phyloP scores from a whole-genome alignment of 2,113 vertebrate genomes.

The Labeo catla region DNA sequence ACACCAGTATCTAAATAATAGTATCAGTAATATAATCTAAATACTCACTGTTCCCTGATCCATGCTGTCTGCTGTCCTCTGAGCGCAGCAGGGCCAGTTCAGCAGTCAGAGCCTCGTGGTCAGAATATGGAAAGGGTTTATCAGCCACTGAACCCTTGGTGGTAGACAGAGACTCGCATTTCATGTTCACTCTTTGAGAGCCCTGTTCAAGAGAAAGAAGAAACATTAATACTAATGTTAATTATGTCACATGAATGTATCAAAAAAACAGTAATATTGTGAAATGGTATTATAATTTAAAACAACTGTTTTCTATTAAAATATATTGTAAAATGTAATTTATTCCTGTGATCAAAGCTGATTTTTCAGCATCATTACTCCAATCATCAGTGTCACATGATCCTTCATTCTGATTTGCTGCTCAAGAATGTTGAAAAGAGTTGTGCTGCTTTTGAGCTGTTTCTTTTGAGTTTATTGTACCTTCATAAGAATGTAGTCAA shows the following conservation, averaged over 20 bases:
- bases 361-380: no score
- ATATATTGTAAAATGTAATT: no score
- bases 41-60: conserved; percentile 46
- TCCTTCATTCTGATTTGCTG: no score
- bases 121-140: conserved; percentile 74
- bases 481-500: conserved; percentile 84
- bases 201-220: conserved; percentile 64
- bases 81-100: conserved; percentile 66
- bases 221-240: neutral
- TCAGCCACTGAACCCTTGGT: conserved; percentile 72
- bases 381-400: no score
- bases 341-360: no score
- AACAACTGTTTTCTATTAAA: no score
- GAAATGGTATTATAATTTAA: no score
- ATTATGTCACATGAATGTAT: no score
- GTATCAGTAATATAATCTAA: neutral
- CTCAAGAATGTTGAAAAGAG: no score
- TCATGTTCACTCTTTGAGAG: conserved; percentile 65
- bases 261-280: no score
- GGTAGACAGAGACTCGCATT: conserved; percentile 76
- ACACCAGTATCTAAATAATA: conserved; percentile 5
- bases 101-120: conserved; percentile 81
- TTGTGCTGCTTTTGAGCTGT: no score
- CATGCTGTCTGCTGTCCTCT: conserved; percentile 17
- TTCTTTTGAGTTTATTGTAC: conserved; percentile 51